Evolutionary conservation across 2,113 vertebrate species (phyloP).

Genomic region (Cryptotis parvus): DNA sequence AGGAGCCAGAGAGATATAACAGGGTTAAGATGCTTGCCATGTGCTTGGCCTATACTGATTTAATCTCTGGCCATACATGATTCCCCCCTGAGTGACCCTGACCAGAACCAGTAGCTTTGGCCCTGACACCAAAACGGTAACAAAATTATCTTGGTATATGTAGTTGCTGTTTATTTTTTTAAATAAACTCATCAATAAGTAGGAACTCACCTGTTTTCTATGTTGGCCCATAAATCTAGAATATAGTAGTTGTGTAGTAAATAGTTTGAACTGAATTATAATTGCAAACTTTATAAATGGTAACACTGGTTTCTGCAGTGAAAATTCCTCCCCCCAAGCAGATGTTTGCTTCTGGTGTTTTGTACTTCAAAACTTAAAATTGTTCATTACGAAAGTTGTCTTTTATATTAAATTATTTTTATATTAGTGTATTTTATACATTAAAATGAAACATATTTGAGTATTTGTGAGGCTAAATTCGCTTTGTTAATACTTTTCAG

Average conservation of each 20-base stretch:
- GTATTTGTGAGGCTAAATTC: neutral
- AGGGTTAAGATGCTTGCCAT: too few species aligned
- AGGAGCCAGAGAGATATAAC: too few species aligned
- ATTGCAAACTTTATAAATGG: neutral
- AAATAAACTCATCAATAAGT: neutral
- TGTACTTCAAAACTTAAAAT: conserved; percentile 21
- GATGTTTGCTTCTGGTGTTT: neutral
- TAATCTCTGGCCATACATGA: neutral
- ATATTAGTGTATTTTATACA: neutral
- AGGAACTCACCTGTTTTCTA: neutral
- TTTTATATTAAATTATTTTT: conserved; percentile 43
- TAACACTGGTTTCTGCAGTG: neutral
- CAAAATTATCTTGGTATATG: too few species aligned
- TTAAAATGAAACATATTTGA: neutral
- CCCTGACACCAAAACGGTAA: too few species aligned
- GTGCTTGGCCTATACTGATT: too few species aligned
- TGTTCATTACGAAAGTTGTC: neutral
- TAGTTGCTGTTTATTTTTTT: neutral
- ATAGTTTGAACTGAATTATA: neutral
- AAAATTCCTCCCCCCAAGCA: conserved; percentile 10
- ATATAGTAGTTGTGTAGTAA: neutral
- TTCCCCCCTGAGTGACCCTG: neutral
- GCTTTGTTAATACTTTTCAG: conserved; percentile 15
- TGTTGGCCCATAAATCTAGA: neutral
- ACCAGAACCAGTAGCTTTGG: too few species aligned